These are phyloP conservation scores for Argentina silus DNA, from an alignment of 2,797 vertebrate genomes.

Conservation along the genomic window DNA sequence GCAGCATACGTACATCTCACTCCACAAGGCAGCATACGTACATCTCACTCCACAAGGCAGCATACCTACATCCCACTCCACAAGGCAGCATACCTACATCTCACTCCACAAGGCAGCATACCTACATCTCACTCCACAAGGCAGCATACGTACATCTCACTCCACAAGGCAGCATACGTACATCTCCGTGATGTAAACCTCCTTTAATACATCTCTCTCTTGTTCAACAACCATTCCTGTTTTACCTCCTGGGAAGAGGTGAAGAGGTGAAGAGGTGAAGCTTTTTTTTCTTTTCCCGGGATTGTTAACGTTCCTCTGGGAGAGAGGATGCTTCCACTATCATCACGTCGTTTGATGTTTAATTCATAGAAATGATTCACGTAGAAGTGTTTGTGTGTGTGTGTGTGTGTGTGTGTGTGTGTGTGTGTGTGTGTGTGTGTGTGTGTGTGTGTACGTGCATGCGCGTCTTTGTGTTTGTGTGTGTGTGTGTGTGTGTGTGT, in stretches of 20 bases:
- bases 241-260: background rate
- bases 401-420: slow-evolving; percentile 19
- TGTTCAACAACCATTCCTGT: too few species aligned
- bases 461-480: slow-evolving; percentile 11
- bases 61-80: too few species aligned
- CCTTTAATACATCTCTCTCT: background rate
- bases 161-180: too few species aligned
- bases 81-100: too few species aligned
- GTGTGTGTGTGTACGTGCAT: slow-evolving; percentile 5
- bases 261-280: background rate
- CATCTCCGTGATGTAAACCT: slow-evolving; percentile 2
- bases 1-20: too few species aligned
- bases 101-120: too few species aligned
- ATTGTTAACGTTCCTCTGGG: background rate
- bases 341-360: slow-evolving; percentile 38
- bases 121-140: too few species aligned
- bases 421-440: slow-evolving; percentile 5
- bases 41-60: too few species aligned
- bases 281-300: background rate
- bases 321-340: background rate
- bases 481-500: slow-evolving; percentile 18
- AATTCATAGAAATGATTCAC: slow-evolving; percentile 39
- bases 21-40: too few species aligned
- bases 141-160: too few species aligned
- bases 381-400: slow-evolving; percentile 12